phyloP scores from a whole-genome alignment of 2,888 invertebrate genomes.

The Alentia gelatinosa region DNA sequence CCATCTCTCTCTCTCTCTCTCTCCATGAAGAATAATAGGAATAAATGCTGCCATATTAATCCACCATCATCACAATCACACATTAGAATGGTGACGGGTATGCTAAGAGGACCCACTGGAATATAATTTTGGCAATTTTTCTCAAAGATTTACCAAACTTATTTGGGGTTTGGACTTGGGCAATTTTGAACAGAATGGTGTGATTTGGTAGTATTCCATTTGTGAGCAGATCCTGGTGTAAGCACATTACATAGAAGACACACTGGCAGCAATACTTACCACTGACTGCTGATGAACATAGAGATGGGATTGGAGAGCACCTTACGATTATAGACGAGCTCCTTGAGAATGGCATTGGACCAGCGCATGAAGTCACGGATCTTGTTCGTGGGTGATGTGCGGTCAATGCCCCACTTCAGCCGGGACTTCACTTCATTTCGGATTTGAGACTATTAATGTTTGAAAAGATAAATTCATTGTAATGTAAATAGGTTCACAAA shows the following conservation, averaged over 20 bases:
- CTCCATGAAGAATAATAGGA: too few relatives aligned
- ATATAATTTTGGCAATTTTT: too few relatives aligned
- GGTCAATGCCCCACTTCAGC: constrained; percentile 66
- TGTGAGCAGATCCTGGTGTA: not conserved
- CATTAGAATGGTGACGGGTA: too few relatives aligned
- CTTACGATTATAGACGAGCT: constrained; percentile 66
- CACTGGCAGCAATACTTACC: not conserved
- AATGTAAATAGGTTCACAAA: too few relatives aligned
- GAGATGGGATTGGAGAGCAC: constrained; percentile 57
- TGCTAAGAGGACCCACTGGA: too few relatives aligned
- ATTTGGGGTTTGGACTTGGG: too few relatives aligned
- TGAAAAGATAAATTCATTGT: too few relatives aligned
- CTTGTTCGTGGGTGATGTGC: constrained; percentile 65
- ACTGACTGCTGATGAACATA: constrained; percentile 47
- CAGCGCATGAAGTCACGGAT: constrained; percentile 66
- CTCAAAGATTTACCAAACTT: too few relatives aligned
- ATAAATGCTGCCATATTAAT: too few relatives aligned
- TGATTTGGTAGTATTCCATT: not conserved
- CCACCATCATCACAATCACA: too few relatives aligned
- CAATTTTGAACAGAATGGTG: not conserved
- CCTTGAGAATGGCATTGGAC: constrained; percentile 65
- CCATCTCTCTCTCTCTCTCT: too few relatives aligned
- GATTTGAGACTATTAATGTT: constrained; percentile 55
- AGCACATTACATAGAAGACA: not conserved
- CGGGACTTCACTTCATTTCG: constrained; percentile 63